These are phyloP conservation scores for Gobiocypris rarus DNA, from an alignment of 2,113 vertebrate genomes.

Conservation along the genomic window DNA sequence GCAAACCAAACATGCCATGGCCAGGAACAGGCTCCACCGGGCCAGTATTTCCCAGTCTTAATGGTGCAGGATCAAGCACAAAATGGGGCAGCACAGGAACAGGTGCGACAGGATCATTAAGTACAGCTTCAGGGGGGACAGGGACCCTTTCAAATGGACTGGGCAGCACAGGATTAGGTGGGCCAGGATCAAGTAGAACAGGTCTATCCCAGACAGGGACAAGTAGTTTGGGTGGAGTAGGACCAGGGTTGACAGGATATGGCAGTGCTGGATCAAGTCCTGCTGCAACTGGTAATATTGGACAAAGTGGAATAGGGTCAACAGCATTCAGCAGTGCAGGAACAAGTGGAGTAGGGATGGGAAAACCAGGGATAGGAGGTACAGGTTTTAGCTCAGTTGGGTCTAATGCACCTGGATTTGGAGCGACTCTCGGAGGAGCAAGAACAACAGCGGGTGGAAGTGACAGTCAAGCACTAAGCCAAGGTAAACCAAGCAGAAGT, in stretches of 20 bases:
- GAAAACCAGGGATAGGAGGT: slow-evolving; percentile 7
- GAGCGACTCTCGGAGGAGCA: slow-evolving; percentile 11
- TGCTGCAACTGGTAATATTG: background rate
- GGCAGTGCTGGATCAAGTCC: slow-evolving; percentile 17
- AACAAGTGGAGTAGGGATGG: background rate
- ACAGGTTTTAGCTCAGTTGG: background rate
- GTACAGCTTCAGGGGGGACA: background rate
- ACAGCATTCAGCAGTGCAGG: background rate
- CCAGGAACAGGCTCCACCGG: background rate
- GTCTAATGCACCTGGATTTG: slow-evolving; percentile 44
- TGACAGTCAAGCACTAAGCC: background rate
- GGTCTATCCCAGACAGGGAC: slow-evolving; percentile 12
- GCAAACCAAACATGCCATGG: background rate
- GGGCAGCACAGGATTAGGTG: background rate
- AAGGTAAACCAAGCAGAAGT: slow-evolving; percentile 55
- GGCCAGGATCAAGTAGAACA: slow-evolving; percentile 17
- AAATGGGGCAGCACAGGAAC: slow-evolving; percentile 4
- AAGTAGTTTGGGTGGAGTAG: slow-evolving; percentile 4
- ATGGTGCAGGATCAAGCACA: slow-evolving; percentile 9
- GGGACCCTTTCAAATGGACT: background rate
- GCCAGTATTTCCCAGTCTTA: background rate
- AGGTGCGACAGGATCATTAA: background rate
- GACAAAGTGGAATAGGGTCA: background rate
- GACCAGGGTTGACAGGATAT: slow-evolving; percentile 13
- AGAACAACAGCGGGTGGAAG: slow-evolving; percentile 45